These are phyloP conservation scores for Zosterops hypoxanthus DNA, from an alignment of 2,113 vertebrate genomes.

Conservation along the genomic window DNA sequence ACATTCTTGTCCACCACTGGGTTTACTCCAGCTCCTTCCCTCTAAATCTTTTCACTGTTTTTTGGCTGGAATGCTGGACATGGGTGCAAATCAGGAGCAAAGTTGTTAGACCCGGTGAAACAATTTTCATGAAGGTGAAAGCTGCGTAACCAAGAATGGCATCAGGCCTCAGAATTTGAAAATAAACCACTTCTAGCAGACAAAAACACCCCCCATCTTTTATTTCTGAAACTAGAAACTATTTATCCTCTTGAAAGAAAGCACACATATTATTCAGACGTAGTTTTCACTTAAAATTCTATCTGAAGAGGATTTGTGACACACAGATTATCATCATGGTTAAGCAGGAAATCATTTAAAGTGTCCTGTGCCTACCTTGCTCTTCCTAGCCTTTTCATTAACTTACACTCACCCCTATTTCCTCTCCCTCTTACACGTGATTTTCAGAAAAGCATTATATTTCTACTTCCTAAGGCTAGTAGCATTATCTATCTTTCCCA, in stretches of 20 bases:
- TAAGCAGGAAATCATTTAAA: neutral
- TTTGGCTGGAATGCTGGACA: neutral
- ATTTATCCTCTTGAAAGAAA: neutral
- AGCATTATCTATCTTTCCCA: neutral
- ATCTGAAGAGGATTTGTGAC: neutral
- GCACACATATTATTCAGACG: neutral
- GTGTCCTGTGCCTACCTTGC: neutral
- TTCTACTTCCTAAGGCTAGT: neutral
- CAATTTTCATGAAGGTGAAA: neutral
- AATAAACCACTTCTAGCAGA: neutral
- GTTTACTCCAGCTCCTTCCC: neutral
- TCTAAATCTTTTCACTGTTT: neutral
- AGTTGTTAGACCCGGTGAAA: neutral
- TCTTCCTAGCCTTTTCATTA: neutral
- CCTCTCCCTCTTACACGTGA: fast-evolving
- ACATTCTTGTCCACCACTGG: neutral
- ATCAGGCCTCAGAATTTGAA: neutral
- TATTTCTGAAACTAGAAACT: neutral
- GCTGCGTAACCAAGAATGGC: fast-evolving
- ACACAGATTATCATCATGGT: neutral
- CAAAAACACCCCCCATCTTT: neutral
- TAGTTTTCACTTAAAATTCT: neutral
- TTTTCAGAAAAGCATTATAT: neutral
- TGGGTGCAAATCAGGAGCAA: neutral
- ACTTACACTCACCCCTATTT: neutral